These are phyloP conservation scores for Benitochromis conjunctus DNA, from an alignment of 2,113 vertebrate species.

Conservation along the genomic window DNA sequence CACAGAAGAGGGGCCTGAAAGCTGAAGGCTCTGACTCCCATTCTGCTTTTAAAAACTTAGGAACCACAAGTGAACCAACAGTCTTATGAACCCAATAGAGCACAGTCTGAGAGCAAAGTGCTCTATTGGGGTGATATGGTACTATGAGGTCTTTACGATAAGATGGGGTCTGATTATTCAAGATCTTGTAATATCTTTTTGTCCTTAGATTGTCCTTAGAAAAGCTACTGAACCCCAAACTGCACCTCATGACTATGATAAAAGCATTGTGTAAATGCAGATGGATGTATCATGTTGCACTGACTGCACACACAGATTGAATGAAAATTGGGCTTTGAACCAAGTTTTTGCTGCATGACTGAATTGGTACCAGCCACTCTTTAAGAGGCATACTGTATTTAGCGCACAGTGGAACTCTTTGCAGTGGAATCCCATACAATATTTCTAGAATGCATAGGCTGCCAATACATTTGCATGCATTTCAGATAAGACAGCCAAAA, in stretches of 20 bases:
- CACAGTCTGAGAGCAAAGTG: background rate
- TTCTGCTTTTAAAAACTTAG: background rate
- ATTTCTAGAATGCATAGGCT: background rate
- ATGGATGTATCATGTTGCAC: background rate
- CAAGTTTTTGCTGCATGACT: background rate
- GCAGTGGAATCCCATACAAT: background rate
- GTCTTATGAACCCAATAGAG: background rate
- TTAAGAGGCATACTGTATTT: background rate
- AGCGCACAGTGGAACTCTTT: background rate
- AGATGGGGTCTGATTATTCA: background rate
- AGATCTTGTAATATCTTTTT: background rate
- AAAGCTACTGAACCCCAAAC: background rate
- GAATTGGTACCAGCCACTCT: accelerated
- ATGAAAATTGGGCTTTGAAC: background rate
- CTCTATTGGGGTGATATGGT: background rate
- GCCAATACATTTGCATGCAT: background rate
- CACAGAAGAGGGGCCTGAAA: background rate
- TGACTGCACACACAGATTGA: background rate
- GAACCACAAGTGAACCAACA: accelerated
- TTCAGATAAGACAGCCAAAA: background rate
- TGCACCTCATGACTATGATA: background rate
- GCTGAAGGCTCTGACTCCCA: background rate
- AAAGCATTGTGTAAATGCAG: background rate
- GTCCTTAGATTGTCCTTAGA: background rate
- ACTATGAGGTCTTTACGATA: background rate